A percentile compares a stretch with the other conserved stretches of the same genome.
phyloP scores from a whole-genome alignment of 2,113 vertebrate species.

The Acrocephalus arundinaceus region DNA sequence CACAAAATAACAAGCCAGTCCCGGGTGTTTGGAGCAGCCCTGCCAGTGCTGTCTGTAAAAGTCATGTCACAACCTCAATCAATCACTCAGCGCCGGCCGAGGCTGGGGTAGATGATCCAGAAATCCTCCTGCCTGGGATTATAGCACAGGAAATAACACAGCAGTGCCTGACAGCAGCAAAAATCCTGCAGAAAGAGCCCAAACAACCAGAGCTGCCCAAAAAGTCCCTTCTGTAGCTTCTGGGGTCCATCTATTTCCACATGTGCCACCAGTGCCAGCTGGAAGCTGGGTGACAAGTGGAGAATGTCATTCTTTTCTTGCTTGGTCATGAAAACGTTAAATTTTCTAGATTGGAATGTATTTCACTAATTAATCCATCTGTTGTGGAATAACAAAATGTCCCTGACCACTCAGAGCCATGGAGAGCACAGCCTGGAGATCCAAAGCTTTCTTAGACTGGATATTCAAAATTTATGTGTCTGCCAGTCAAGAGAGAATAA shows the following conservation, averaged over 20 bases:
- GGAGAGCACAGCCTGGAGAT: neutral
- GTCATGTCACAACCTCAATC: constrained; percentile 60
- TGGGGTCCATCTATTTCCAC: neutral
- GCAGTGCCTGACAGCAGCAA: constrained; percentile 21
- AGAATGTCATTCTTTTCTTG: neutral
- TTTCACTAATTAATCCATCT: neutral
- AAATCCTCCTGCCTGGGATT: constrained; percentile 46
- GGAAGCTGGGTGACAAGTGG: neutral
- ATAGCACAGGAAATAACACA: constrained; percentile 14
- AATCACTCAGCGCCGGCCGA: constrained; percentile 38
- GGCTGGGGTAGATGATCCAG: constrained; percentile 34
- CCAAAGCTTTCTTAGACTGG: neutral
- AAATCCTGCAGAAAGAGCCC: neutral
- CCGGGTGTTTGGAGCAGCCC: neutral
- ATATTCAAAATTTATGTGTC: constrained; percentile 41
- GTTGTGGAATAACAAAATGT: neutral
- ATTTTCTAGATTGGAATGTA: neutral
- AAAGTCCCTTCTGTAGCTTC: neutral
- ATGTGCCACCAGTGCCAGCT: neutral
- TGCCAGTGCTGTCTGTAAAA: constrained; percentile 41
- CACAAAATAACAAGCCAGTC: constrained; percentile 16
- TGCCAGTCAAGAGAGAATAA: constrained; percentile 44
- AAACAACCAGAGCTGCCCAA: neutral
- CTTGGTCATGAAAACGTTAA: neutral
- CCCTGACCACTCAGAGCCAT: neutral